These are phyloP conservation scores for Nycticebus coucang DNA, from an alignment of 2,113 vertebrate genomes.

Conservation along the genomic window DNA sequence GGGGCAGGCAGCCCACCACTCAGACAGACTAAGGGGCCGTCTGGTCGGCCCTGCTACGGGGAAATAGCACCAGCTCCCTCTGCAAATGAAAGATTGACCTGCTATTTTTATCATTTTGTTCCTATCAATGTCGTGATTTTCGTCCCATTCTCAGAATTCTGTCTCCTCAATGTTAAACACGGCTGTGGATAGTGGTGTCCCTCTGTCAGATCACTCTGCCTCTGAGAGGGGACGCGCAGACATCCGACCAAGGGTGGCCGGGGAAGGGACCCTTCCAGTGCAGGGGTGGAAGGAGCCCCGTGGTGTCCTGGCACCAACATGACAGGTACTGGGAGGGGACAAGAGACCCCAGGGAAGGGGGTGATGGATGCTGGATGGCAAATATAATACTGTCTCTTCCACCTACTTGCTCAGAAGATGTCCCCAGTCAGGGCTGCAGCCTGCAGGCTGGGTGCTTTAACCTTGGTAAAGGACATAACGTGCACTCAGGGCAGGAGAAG, in stretches of 20 bases:
- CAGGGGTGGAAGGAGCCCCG: neutral
- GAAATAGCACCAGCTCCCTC: neutral
- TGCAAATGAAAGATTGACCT: neutral
- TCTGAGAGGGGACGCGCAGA: rapidly evolving
- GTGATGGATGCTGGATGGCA: rapidly evolving
- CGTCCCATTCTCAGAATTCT: neutral
- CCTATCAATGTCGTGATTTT: neutral
- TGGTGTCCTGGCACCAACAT: rapidly evolving
- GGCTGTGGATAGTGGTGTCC: rapidly evolving
- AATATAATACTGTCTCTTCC: rapidly evolving
- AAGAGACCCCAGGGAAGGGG: rapidly evolving
- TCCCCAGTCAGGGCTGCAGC: rapidly evolving
- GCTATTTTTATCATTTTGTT: neutral
- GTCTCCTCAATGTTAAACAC: neutral
- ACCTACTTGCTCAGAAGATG: rapidly evolving
- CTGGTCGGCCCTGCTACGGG: neutral
- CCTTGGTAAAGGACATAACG: neutral
- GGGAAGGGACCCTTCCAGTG: neutral
- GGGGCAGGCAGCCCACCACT: rapidly evolving
- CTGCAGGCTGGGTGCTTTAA: rapidly evolving
- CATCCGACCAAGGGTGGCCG: neutral
- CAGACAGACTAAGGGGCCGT: neutral
- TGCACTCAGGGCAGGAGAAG: neutral
- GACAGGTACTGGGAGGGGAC: rapidly evolving
- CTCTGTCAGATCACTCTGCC: neutral